phyloP scores from a whole-genome alignment of 2,113 vertebrate genomes.

The Caloenas nicobarica region DNA sequence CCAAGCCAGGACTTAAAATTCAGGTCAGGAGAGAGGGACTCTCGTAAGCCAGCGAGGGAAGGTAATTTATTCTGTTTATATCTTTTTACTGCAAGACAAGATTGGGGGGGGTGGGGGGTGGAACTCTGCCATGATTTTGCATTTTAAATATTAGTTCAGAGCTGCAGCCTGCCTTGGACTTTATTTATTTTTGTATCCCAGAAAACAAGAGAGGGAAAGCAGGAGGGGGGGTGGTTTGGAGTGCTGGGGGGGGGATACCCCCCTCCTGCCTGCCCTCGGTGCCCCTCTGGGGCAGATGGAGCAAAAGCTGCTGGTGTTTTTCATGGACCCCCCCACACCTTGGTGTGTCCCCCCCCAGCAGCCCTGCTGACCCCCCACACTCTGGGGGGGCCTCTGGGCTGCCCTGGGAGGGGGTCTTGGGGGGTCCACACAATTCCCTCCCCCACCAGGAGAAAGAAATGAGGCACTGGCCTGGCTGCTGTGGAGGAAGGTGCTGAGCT shows the following conservation, averaged over 20 bases:
- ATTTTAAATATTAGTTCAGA: slow-evolving; percentile 76
- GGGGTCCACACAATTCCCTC: no score
- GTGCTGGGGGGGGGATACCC: background rate
- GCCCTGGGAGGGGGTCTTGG: no score
- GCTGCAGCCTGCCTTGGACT: background rate
- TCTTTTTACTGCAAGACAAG: slow-evolving; percentile 74
- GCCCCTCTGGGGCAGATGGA: background rate
- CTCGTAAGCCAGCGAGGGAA: slow-evolving; percentile 65
- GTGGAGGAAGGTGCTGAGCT: background rate
- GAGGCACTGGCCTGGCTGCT: accelerated
- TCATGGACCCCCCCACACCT: accelerated
- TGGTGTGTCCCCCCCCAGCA: background rate
- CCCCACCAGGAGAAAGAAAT: background rate
- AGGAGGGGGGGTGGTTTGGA: no score
- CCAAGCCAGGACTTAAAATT: slow-evolving; percentile 77
- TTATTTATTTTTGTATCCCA: background rate
- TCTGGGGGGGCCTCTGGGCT: background rate
- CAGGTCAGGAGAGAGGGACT: slow-evolving; percentile 74
- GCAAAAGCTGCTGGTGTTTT: background rate
- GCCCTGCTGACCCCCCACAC: background rate
- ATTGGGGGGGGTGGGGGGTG: background rate
- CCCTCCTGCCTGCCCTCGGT: background rate
- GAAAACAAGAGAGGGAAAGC: background rate
- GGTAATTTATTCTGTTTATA: slow-evolving; percentile 82
- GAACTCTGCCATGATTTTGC: slow-evolving; percentile 66